phyloP scores from a whole-genome alignment of 1,140 invertebrate genomes.

The Olivierus martensii region DNA sequence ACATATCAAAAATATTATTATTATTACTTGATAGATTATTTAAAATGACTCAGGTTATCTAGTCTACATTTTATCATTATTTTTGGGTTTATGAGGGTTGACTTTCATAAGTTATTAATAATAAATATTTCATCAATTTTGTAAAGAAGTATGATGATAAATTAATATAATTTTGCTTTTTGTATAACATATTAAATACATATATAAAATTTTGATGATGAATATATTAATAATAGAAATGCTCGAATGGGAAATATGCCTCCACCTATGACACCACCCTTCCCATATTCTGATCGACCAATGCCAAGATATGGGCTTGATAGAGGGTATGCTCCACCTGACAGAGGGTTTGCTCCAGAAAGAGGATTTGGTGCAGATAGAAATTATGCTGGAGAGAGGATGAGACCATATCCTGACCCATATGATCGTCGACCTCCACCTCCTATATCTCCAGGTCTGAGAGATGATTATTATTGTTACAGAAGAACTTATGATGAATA shows the following conservation, averaged over 20 bases:
- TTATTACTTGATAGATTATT: too few relatives aligned
- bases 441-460: conserved; percentile 1
- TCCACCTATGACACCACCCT: conserved; percentile 6
- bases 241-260: conserved; percentile 2
- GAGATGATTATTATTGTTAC: conserved; percentile 16
- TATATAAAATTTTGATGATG: not conserved
- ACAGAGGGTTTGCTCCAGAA: conserved; percentile 9
- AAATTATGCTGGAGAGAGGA: conserved; percentile 4
- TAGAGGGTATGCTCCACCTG: conserved; percentile 5
- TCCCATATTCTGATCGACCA: conserved; percentile 6
- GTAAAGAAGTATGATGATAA: too few relatives aligned
- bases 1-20: too few relatives aligned
- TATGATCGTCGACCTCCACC: conserved; percentile 15
- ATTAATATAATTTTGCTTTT: not conserved
- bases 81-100: too few relatives aligned
- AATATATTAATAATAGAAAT: not conserved
- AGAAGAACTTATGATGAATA: conserved; percentile 14
- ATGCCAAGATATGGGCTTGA: conserved; percentile 8
- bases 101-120: too few relatives aligned
- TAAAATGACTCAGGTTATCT: too few relatives aligned
- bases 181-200: not conserved
- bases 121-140: too few relatives aligned
- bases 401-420: conserved; percentile 18
- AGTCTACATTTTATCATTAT: too few relatives aligned
- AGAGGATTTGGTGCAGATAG: not conserved